Conservation (phyloP, 2,888 invertebrate species). For the Phengaris arion region DNA sequence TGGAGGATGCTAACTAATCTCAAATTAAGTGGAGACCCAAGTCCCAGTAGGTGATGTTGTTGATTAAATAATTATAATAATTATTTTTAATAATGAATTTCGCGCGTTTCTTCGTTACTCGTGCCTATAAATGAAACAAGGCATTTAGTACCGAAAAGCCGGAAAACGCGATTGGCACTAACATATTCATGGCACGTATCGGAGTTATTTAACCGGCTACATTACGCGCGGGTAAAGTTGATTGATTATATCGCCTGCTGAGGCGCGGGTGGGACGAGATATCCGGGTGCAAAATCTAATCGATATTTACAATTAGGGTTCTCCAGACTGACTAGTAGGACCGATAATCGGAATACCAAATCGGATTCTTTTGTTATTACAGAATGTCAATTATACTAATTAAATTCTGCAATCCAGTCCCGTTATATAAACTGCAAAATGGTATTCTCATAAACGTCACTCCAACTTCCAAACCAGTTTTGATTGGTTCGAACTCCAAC, state of each 20-base stretch:
- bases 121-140: not conserved
- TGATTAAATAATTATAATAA: not conserved
- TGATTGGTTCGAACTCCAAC: too few relatives aligned
- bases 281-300: constrained; percentile 32
- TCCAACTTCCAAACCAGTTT: too few relatives aligned
- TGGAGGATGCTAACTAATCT: too few relatives aligned
- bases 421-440: too few relatives aligned
- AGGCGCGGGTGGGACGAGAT: constrained; percentile 39
- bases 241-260: constrained; percentile 41
- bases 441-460: too few relatives aligned
- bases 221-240: constrained; percentile 42
- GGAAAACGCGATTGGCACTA: constrained; percentile 13
- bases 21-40: too few relatives aligned
- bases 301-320: not conserved
- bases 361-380: too few relatives aligned
- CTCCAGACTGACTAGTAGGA: too few relatives aligned
- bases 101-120: not conserved
- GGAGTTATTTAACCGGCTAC: constrained; percentile 20
- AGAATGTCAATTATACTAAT: too few relatives aligned
- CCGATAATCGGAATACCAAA: not conserved
- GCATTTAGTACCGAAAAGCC: not conserved
- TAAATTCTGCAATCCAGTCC: too few relatives aligned
- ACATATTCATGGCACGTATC: constrained; percentile 26
- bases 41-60: too few relatives aligned
- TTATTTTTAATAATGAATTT: constrained; percentile 1